These are phyloP conservation scores for Tursiops truncatus DNA, from an alignment of 2,113 vertebrate species.

Conservation along the genomic window DNA sequence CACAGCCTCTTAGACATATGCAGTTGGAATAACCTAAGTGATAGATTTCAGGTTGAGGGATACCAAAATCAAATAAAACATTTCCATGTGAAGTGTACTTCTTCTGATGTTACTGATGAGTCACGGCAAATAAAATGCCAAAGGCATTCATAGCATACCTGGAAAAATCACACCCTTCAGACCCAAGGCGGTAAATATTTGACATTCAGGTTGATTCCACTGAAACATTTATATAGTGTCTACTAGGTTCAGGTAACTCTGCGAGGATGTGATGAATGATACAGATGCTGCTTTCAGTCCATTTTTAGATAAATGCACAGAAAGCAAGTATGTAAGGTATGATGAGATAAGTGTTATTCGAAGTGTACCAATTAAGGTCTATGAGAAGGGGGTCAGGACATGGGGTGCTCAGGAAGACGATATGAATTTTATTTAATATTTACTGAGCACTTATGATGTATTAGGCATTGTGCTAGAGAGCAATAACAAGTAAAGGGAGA, in stretches of 20 bases:
- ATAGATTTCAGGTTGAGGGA: not conserved
- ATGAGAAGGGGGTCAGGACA: not conserved
- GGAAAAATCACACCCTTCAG: not conserved
- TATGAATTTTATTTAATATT: not conserved
- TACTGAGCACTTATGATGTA: rapidly evolving
- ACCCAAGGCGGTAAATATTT: not conserved
- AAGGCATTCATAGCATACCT: rapidly evolving
- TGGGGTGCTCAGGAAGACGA: not conserved
- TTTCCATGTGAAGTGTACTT: not conserved
- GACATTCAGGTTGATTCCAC: not conserved
- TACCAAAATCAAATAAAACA: not conserved
- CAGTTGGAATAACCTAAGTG: not conserved
- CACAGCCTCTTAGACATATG: not conserved
- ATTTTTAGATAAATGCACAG: not conserved
- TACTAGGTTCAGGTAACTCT: not conserved
- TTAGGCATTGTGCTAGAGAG: not conserved
- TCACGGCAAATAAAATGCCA: not conserved
- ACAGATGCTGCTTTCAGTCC: not conserved
- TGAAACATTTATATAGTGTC: constrained; percentile 28
- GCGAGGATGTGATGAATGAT: not conserved
- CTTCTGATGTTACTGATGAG: not conserved
- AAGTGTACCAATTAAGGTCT: not conserved
- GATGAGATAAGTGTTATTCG: too few relatives aligned
- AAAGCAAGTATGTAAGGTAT: not conserved
- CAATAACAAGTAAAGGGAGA: not conserved